phyloP scores from a whole-genome alignment of 2,113 vertebrate species.

The Salvelinus fontinalis region DNA sequence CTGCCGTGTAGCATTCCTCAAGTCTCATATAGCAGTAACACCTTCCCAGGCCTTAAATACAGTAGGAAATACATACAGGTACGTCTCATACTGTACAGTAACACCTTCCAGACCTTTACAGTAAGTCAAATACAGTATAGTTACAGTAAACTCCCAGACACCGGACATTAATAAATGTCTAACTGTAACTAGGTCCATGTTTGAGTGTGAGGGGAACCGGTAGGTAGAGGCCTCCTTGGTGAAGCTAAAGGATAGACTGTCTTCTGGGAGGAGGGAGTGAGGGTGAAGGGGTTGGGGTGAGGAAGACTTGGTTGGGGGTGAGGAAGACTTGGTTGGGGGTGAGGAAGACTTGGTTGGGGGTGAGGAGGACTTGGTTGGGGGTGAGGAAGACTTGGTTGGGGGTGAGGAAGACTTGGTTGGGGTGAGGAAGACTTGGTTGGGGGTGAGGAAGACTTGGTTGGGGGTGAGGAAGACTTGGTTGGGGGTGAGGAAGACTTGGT shows the following conservation, averaged over 20 bases:
- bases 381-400: neutral
- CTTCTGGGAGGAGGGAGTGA: neutral
- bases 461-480: too few species aligned
- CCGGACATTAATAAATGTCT: slow-evolving; percentile 5
- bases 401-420: too few species aligned
- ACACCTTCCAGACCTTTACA: neutral
- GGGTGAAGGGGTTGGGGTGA: neutral
- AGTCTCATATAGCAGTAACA: too few species aligned
- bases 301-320: too few species aligned
- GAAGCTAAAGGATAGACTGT: neutral
- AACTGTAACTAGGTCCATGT: neutral
- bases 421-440: neutral
- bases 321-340: too few species aligned
- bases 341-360: too few species aligned
- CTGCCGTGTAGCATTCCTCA: neutral
- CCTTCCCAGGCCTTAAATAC: neutral
- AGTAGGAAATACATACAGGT: too few species aligned
- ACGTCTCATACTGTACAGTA: too few species aligned
- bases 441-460: too few species aligned
- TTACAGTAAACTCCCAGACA: neutral
- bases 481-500: too few species aligned
- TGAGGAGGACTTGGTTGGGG: too few species aligned
- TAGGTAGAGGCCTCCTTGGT: neutral
- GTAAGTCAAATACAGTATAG: neutral
- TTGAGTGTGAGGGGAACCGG: neutral